Evolutionary conservation across 2,797 vertebrate species (phyloP).

Genomic region (Coendou prehensilis): DNA sequence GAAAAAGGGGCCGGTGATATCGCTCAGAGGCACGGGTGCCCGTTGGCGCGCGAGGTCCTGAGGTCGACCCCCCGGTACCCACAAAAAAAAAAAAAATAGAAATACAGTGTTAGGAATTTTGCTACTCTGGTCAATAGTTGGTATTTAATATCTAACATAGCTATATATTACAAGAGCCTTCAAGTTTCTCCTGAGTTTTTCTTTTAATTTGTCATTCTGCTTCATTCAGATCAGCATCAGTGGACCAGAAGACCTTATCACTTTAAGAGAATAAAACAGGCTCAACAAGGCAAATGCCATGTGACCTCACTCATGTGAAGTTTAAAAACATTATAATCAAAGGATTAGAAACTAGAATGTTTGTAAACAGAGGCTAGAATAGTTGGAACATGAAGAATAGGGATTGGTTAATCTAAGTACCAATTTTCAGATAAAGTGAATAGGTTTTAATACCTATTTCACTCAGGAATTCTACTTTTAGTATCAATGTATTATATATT

Average conservation of each 20-base stretch:
- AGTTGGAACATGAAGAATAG: background rate
- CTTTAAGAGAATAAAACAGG: background rate
- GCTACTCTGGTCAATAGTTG: background rate
- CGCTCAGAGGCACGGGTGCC: too few relatives aligned
- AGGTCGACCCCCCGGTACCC: too few relatives aligned
- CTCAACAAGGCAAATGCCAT: background rate
- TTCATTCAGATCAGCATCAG: background rate
- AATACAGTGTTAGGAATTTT: background rate
- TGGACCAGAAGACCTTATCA: background rate
- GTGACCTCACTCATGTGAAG: background rate
- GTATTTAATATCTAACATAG: background rate
- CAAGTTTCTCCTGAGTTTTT: background rate
- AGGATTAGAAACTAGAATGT: background rate
- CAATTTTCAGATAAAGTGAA: background rate
- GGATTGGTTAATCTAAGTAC: background rate
- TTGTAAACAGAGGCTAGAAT: background rate
- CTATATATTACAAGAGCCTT: background rate
- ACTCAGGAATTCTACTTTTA: too few relatives aligned
- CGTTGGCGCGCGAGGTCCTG: too few relatives aligned
- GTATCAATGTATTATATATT: background rate
- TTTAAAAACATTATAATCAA: background rate
- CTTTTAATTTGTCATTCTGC: background rate
- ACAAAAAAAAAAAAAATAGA: too few relatives aligned
- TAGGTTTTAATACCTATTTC: background rate
- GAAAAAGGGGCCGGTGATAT: too few relatives aligned